Evolutionary conservation across 2,113 vertebrate genomes (phyloP), one percentile per base, ranked within the genome.

Genomic region (Alethe diademata): DNA sequence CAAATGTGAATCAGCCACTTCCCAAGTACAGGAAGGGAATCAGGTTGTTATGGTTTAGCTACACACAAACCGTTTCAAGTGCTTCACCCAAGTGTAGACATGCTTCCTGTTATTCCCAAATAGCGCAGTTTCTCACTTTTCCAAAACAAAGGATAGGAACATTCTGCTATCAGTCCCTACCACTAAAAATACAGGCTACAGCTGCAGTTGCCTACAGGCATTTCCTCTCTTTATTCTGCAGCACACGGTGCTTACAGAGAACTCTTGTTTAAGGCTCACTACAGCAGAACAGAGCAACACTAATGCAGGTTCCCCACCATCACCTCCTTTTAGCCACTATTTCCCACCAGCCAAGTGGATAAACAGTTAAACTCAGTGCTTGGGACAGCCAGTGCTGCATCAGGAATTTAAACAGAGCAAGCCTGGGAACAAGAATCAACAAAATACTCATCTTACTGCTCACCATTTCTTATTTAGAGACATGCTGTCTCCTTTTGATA

Each of bases 41-140:
- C 19, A 45, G 50, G 40, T 42, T 80, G 79, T 48, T 80, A 70
- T 6, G 43, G 36, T 74, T 80, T 62, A 45, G 56, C 65, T 78
- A 40, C 74, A 84, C 51, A 80, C 71, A 96, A 83, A 87, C 36
- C 0, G 0, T 70, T 92, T 74, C 71, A 90, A 92, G 47, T 38
- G 38, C 58, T 94, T 93, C 78, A 92, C 81, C 81, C 78, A 70
- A 85, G 60, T 82, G 81, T 4, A 88, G 83, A 72, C 69, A 42
- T 43, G 74, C 71, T 96, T 97, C 96, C 95, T 95, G 95, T 94
- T 96, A 96, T 85, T 91, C 85, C 87, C 69, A 81, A 90, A 56
- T 1, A 92, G 45, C 0, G 0, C 47, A 24, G 20, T 43, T 89
- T 78, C 66, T 83, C 78, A 88, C 43, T 72, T 92, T 97, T 64